Evolutionary conservation across 1,140 invertebrate species (phyloP), one percentile per base, ranked within the genome.

Genomic region (Cecropterus lyciades): DNA sequence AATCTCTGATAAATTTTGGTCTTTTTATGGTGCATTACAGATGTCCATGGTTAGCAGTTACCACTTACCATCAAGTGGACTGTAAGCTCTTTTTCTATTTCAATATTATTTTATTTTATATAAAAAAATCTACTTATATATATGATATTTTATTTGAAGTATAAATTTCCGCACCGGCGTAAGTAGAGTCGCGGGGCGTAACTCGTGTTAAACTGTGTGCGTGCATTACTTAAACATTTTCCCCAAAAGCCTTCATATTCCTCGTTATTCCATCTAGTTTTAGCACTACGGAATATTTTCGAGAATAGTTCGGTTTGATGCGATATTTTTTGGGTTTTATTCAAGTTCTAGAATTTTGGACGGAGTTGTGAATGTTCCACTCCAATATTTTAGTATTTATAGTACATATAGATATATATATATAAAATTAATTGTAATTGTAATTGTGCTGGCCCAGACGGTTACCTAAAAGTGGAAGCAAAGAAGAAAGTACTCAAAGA

Each of bases 361-460:
- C 1, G 33, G 1, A 37, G 11, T 37, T 37, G 33, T 37, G 33
- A 6, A 37, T 37, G 11, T 11, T 1, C n/a, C n/a, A n/a, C 0
- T 37, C 4, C 1, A 10, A 37, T 3, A 11, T 37, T 37, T 1
- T 33, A 33, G n/a, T n/a, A n/a, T n/a, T n/a, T n/a, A n/a, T n/a
- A n/a, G n/a, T n/a, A n/a, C n/a, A n/a, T n/a, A n/a, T n/a, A n/a
- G n/a, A n/a, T n/a, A n/a, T n/a, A n/a, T n/a, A n/a, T n/a, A n/a
- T n/a, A n/a, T n/a, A n/a, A n/a, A n/a, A n/a, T n/a, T n/a, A n/a
- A n/a, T n/a, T n/a, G n/a, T n/a, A n/a, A n/a, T n/a, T n/a, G n/a
- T n/a, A n/a, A n/a, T n/a, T n/a, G n/a, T n/a, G 30, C 67, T 95
- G 95, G 96, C 89, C 96, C 96, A 10, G 95, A 96, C 46, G 96